Conservation (phyloP, 2,888 invertebrate species). For the Morpho helenor region DNA sequence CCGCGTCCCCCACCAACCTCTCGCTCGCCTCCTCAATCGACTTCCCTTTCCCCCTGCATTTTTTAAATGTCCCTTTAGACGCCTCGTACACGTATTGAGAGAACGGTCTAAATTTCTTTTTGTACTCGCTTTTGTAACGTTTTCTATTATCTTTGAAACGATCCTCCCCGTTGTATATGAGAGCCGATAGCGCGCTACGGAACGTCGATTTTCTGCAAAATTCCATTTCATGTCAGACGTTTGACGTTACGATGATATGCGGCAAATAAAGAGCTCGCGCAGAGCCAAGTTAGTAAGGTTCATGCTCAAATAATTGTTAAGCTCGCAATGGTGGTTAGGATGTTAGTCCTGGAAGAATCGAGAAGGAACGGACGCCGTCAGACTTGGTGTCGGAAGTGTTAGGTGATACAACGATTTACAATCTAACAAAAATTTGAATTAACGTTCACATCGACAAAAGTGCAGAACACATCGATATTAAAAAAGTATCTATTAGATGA, state of each 20-base stretch:
- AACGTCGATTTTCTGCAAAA: conserved; percentile 80
- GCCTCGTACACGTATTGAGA: conserved; percentile 88
- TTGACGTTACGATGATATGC: conserved; percentile 68
- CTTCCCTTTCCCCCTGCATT: conserved; percentile 82
- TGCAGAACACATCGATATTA: conserved; percentile 64
- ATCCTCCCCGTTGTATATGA: conserved; percentile 80
- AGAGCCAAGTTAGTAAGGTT: conserved; percentile 70
- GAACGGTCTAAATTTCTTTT: conserved; percentile 90
- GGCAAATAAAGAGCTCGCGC: conserved; percentile 69
- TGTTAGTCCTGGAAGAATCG: conserved; percentile 69
- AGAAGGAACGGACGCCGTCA: conserved; percentile 50
- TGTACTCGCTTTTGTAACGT: conserved; percentile 88
- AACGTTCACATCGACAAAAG: conserved; percentile 64
- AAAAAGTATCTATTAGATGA: conserved; percentile 67
- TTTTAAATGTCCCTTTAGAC: conserved; percentile 83
- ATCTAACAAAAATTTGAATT: conserved; percentile 71
- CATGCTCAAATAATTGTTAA: conserved; percentile 77
- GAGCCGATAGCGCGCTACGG: conserved; percentile 79
- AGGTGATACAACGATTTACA: conserved; percentile 76
- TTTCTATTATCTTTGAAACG: conserved; percentile 82
- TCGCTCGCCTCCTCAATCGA: conserved; percentile 76
- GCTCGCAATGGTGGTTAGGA: conserved; percentile 76
- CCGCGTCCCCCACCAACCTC: conserved; percentile 64
- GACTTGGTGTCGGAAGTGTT: conserved; percentile 48
- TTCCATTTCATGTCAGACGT: conserved; percentile 75